Base-by-base conservation (phyloP, 2,113 vertebrate species). In the Stigmatopora argus region DNA sequence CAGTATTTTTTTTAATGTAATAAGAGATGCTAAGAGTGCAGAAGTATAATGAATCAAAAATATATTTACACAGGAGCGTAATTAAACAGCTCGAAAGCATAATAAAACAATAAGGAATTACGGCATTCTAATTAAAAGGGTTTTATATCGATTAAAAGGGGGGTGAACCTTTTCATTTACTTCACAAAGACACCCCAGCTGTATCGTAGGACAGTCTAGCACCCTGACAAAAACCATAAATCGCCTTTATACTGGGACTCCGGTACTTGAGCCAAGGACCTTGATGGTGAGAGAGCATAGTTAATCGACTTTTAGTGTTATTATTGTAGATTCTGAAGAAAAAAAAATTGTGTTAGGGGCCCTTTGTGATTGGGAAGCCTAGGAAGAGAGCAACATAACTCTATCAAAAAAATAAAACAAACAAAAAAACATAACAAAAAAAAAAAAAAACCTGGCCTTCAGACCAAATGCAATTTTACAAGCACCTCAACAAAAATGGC, bases 231-330 rank as follows among this genome's bases (percentile, higher is more conserved):
- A 89, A 93, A 92, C 87, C 82, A 70, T 86, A 89, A 93, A 92
- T 86, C 82, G 71, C 86, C 83, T 88, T 89, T 87, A 89, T 90
- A 91, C 77, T 86, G 82, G 78, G 82, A 79, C 87, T 89, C 88
- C 77, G 83, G 85, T 90, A 91, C 90, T 93, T 90, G 82, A 93
- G 90, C 80, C 90, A 90, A 94, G 95, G 91, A 89, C 88, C 91
- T 93, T 92, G 84, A 90, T 89, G 90, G 86, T 85, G 88, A 93
- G 91, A 92, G 91, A 91, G 87, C 89, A 90, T 89, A 85, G 91
- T 92, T 93, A 94, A 94, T 87, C 89, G 90, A 92, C 77, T 89
- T 92, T 83, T 84, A 91, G 93, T 92, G 82, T 92, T 89, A 89
- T 90, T 92, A 89, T 85, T 88, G 91, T 92, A 87, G 87, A 86